Evolutionary conservation across 2,888 invertebrate genomes (phyloP), one percentile per base, ranked within the genome.

Genomic region (Netelia virgata): DNA sequence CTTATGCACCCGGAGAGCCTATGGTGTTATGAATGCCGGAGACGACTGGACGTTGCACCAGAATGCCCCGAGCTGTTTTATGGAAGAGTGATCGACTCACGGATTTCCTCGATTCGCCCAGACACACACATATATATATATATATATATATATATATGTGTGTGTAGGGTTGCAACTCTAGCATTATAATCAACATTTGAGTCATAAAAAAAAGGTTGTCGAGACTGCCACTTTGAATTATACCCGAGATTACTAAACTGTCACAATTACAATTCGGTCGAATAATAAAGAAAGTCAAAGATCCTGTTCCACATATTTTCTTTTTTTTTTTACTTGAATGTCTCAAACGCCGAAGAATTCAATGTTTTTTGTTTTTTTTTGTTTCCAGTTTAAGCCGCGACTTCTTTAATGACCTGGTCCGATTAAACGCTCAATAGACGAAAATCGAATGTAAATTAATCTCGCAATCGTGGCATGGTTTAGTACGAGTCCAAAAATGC

Each of bases 1-100:
- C 20, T 18, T 43, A 23, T 18, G 23, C 14, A n/a, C 64, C 57
- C 53, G 69, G 70, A 76, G 70, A 69, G 53, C 41, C 6, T 36
- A 36, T 43, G 28, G 64, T 69, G 68, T 63, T 73, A 74, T 77
- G 36, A 74, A 77, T 70, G 43, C 57, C n/a, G n/a, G 47, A 57
- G 36, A 47, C 43, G 36, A 36, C 57, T 69, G 18, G 57, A 66
- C 72, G 68, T 85, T 86, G 85, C 85, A 85, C 86, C 83, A 82
- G 81, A 86, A 53, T 68, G 86, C 86, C 86, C 23, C 63, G 72
- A 83, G 85, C 78, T 68, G 79, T 72, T 72, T 55, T 57, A 57
- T 47, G 77, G 57, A 64, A 82, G 18, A 66, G 47, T 80, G 77
- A 84, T 85, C 78, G 83, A 81, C 75, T 50, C 64, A 81, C 78